Base-by-base conservation (phyloP, 2,113 vertebrate genomes). In the Chamaetylas fuelleborni region DNA sequence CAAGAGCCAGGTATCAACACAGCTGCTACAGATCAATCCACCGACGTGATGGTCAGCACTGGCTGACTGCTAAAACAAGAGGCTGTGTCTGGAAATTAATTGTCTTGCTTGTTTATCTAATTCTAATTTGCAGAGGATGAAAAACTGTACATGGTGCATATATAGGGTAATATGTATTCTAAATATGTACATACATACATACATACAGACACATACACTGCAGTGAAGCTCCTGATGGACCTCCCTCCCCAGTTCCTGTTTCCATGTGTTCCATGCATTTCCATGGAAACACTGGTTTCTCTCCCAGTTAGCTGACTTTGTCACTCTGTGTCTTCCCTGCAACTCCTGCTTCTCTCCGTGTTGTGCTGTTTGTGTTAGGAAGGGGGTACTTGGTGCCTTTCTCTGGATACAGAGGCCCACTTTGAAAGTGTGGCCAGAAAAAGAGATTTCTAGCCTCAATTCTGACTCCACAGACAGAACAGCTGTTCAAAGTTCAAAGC, bases 21-120 rank as follows among this genome's bases (percentile, higher is more conserved):
- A 1, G 15, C 45, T 45, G 11, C 58, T 53, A 6, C 2, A 0
- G 19, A 29, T 36, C 50, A 11, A 16, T 61, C 23, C 3, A 2
- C 51, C 45, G 7, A 40, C 38, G 19, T 26, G 62, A 42, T 29
- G 64, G 47, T 34, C 48, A 60, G 18, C 33, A 15, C 3, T 16
- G 12, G 6, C 18, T 28, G 31, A 33, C 36, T 47, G 12, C 14
- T 25, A 26, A 56, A 87, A 36, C 6, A 12, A 56, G 48, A 34
- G 33, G 5, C 51, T 60, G 26, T 48, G 8, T 45, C 22, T 61
- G 42, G 16, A 60, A 66, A 33, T 70, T 15, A 28, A 28, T 17
- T 73, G 6, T 62, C 24, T 50, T 72, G 22, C 20, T 65, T 65
- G 19, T 33, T 73, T 47, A 7, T 47, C n/a, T 70, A 29, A 53